Evolutionary conservation across 2,888 invertebrate species (phyloP), one percentile per base, ranked within the genome.

Genomic region (Ichneumoninae sp.): DNA sequence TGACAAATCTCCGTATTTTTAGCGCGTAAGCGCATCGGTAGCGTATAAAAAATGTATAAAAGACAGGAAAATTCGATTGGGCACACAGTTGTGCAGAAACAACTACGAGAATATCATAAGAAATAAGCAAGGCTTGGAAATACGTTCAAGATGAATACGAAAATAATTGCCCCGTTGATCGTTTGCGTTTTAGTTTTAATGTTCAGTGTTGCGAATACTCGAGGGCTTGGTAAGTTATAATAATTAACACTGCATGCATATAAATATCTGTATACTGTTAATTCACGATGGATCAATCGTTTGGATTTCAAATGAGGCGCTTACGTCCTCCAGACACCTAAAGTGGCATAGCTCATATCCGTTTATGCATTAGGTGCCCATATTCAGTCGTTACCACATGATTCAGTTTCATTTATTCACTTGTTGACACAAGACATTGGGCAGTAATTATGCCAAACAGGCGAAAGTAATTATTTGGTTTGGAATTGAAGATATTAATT

Each of bases 81-180:
- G 16, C 13, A 13, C 16, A 4, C 44, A 47, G 44, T 47, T 4
- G 16, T 1, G 3, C 13, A 47, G 44, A 16, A 47, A 47, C 3
- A 13, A 47, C 16, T 54, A n/a, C 19, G 22, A 54, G n/a, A 7
- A 54, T 3, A 54, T n/a, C 5, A 22, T 22, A 2, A 22, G n/a
- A 7, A 19, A 19, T 6, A 60, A 60, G 44, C 44, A 19, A 5
- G 1, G 10, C 3, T 8, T n/a, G 7, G n/a, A 44, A 44, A 60
- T 44, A 44, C 7, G 3, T 60, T 10, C 60, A 73, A 30, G 60
- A 73, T 60, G 73, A 60, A 22, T 22, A 60, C 44, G 30, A 60
- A 60, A 57, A 22, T 60, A 3, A 10, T 73, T 60, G 26, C n/a
- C 1, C 44, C 60, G 16, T 33, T 47, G 19, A 47, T 68, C n/a